Base-by-base conservation (phyloP, 1,140 invertebrate genomes). In the Pristionchus pacificus region DNA sequence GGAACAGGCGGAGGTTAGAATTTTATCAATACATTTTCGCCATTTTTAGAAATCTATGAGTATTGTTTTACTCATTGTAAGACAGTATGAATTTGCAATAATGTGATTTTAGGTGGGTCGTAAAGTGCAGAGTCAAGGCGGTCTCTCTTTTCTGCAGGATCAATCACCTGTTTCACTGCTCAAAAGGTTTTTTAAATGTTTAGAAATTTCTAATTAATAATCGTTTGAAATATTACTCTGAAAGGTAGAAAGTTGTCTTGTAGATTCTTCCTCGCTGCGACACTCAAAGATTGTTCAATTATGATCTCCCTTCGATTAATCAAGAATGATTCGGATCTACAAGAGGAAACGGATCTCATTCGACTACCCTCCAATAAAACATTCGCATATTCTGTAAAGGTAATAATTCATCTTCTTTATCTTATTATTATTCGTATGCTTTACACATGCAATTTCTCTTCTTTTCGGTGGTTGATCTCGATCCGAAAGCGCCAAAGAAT, bases 401-500 rank as follows among this genome's bases (percentile, higher is more conserved):
- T 49, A 10, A 10, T 19, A 49, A 6, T 49, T 19, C 19, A 19
- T 49, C 38, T 19, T 49, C 19, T 49, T 6, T 49, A 49, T 49
- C 38, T 49, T 49, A 49, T 49, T 49, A 19, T 10, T n/a, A n/a
- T n/a, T n/a, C n/a, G n/a, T n/a, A n/a, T n/a, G n/a, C n/a, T n/a
- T n/a, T n/a, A n/a, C n/a, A n/a, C n/a, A n/a, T n/a, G n/a, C n/a
- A n/a, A n/a, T n/a, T n/a, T n/a, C n/a, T n/a, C n/a, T n/a, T 49
- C 19, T 6, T 49, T 49, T 49, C 6, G 38, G 19, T 83, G 31
- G 82, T 83, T 2, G 81, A 83, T 63, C 65, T 84, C 27, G 81
- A 83, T 72, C 80, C 80, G 30, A 83, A 84, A 59, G 71, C 78
- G 6, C 78, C 78, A 3, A 81, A 80, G 49, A 80, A 80, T 57